Evolutionary conservation across 2,113 vertebrate genomes (phyloP).

Genomic region (Oenanthe melanoleuca): DNA sequence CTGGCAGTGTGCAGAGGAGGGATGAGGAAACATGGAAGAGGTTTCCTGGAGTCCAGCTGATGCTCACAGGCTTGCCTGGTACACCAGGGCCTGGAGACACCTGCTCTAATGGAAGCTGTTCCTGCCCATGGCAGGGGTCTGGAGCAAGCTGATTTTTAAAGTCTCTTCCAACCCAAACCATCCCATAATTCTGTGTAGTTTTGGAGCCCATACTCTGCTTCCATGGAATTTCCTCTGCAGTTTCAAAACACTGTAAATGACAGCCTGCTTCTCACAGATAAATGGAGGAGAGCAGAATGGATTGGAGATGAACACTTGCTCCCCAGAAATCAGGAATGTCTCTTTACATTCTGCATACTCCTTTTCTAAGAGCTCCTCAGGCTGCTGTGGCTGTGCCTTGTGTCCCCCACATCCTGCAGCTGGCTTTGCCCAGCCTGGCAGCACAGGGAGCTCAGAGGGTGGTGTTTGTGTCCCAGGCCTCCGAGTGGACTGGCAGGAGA

Average conservation of each 20-base stretch:
- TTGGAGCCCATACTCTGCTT: constrained; percentile 11
- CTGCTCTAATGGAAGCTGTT: background rate
- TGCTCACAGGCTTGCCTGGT: background rate
- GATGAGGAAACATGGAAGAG: background rate
- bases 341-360: background rate
- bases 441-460: background rate
- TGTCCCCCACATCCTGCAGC: accelerated
- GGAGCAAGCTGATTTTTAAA: background rate
- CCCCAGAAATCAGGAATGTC: background rate
- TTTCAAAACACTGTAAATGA: constrained; percentile 39
- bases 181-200: background rate
- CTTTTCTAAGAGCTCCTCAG: background rate
- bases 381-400: background rate
- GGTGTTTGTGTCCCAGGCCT: constrained; percentile 80
- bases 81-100: background rate
- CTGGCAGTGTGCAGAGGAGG: background rate
- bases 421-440: background rate
- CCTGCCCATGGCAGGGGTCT: background rate
- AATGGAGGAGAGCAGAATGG: background rate
- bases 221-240: constrained; percentile 7
- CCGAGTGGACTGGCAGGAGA: constrained; percentile 90
- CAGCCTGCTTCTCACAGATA: constrained; percentile 19
- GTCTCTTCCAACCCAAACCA: background rate
- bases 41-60: background rate
- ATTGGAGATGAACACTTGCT: background rate